These are phyloP conservation scores for Harmothoe impar DNA, from an alignment of 2,888 invertebrate species.

Conservation along the genomic window DNA sequence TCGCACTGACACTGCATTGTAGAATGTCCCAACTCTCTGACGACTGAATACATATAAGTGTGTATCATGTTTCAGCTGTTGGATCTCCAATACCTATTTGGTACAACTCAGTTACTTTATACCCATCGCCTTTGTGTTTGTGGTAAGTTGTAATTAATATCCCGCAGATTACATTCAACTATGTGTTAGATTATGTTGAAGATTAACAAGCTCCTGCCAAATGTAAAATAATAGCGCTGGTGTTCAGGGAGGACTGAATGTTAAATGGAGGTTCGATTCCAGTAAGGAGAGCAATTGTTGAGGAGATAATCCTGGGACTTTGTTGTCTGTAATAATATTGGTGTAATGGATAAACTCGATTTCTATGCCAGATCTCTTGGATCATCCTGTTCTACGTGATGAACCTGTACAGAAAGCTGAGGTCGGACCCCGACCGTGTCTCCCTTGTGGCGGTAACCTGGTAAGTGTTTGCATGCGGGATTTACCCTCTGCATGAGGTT, in stretches of 20 bases:
- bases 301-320: no score
- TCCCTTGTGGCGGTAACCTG: conserved; percentile 27
- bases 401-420: not conserved
- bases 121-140: not conserved
- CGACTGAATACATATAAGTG: no score
- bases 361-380: conserved; percentile 33
- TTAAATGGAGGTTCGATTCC: no score
- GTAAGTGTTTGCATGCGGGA: not conserved
- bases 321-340: no score
- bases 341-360: no score
- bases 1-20: no score
- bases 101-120: not conserved
- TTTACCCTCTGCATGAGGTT: not conserved
- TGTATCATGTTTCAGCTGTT: conserved; percentile 41
- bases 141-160: not conserved
- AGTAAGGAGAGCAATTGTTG: no score
- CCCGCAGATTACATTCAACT: no score
- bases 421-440: not conserved
- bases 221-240: no score
- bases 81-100: not conserved
- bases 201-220: no score
- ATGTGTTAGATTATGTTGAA: no score
- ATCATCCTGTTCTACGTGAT: conserved; percentile 43
- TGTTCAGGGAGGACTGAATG: no score
- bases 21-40: not conserved